Percentiles rank a stretch among this genome's conserved stretches.
These are phyloP conservation scores for Coenobita brevimanus DNA, from an alignment of 1,140 invertebrate species.

Conservation along the genomic window DNA sequence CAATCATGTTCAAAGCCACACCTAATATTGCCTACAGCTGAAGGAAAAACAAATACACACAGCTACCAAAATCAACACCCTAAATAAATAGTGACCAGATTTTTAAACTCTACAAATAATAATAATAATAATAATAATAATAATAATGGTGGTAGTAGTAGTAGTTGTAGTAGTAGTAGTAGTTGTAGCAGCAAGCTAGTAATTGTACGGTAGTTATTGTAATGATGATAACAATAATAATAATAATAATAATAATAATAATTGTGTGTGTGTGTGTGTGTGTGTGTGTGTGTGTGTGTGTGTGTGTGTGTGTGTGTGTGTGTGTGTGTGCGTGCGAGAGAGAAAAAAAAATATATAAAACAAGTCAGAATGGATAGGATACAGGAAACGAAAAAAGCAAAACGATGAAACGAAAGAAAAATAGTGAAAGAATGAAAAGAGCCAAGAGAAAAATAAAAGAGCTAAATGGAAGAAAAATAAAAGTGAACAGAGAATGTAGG, in stretches of 20 bases:
- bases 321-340: too few species aligned
- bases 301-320: too few species aligned
- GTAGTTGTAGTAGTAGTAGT: too few species aligned
- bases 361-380: not conserved
- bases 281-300: too few species aligned
- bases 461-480: not conserved
- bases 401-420: not conserved
- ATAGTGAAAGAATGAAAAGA: not conserved
- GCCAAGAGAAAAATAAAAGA: not conserved
- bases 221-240: not conserved
- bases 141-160: not conserved
- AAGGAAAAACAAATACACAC: too few species aligned
- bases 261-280: too few species aligned
- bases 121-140: not conserved
- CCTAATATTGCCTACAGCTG: too few species aligned
- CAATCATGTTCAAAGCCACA: too few species aligned
- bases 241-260: not conserved
- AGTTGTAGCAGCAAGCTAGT: not conserved
- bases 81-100: too few species aligned
- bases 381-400: not conserved
- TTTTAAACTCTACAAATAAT: not conserved
- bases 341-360: not conserved
- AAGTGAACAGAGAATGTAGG: not conserved
- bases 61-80: too few species aligned
- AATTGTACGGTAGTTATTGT: not conserved